Base-by-base conservation (phyloP, 2,113 vertebrate species). In the Podilymbus podiceps region DNA sequence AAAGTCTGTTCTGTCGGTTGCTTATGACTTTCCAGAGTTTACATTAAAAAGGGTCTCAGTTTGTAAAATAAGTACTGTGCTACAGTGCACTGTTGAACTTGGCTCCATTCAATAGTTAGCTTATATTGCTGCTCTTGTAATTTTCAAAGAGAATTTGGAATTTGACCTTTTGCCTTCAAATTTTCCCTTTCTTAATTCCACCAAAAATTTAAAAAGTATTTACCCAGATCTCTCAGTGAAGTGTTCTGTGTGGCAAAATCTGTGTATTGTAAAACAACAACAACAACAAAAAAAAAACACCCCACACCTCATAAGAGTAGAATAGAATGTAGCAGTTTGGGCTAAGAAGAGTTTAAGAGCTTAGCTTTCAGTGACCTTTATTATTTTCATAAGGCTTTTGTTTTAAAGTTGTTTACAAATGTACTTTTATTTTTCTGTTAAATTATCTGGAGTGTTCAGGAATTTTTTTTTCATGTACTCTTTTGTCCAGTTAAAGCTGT, bases 331-430 rank as follows among this genome's bases (percentile, higher is more conserved):
- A 60, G 38, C 3, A 15, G 75, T 95, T 89, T 96, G 88, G 83
- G 49, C 95, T 85, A 58, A 89, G 47, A 79, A 85, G 86, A 95
- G 21, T 91, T 84, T 92, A 96, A 94, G 28, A 93, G 44, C 87
- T 90, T 95, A 84, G 79, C 59, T 84, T 80, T 78, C n/a, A 60
- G 42, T 88, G 93, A 74, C 74, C 46, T 82, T 77, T 56, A 76
- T 11, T 85, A 89, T 93, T 93, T 96, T 94, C 73, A 44, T 92
- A 92, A 95, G 49, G 35, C 55, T 95, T 71, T 81, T 92, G 28
- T 94, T 97, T 96, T 68, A 69, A 90, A 96, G 53, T 94, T 96
- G 95, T 97, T 97, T 97, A 97, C 97, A 97, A 76, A 89, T 95
- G 92, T 95, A 52, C 82, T 77, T 87, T 64, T 84, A 81, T 78